These are phyloP conservation scores for Cylindroiulus punctatus DNA, from an alignment of 2,888 invertebrate species.

Conservation along the genomic window DNA sequence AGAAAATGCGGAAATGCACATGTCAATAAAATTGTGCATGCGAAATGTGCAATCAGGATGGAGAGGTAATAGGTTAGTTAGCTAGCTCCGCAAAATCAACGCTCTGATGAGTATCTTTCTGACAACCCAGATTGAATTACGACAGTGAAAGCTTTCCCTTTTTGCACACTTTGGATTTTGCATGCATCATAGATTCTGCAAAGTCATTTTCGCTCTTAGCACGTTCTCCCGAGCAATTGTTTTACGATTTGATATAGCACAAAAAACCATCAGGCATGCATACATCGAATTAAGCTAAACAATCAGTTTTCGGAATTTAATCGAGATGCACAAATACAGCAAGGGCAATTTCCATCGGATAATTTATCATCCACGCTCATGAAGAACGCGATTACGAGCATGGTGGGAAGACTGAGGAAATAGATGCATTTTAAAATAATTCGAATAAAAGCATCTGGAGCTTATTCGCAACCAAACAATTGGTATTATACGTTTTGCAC, in stretches of 20 bases:
- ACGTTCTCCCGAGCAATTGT: not conserved
- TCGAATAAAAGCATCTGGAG: too few species aligned
- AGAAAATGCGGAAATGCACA: slow-evolving; percentile 32
- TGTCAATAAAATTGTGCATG: slow-evolving; percentile 32
- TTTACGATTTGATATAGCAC: not conserved
- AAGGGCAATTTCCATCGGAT: not conserved
- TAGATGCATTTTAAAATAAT: not conserved
- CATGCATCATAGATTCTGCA: slow-evolving; percentile 25
- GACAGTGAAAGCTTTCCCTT: not conserved
- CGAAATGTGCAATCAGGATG: not conserved
- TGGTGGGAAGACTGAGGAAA: not conserved
- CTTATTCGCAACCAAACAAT: too few species aligned
- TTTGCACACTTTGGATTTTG: slow-evolving; percentile 23
- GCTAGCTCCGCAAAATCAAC: slow-evolving; percentile 21
- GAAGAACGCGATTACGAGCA: not conserved
- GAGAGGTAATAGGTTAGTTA: not conserved
- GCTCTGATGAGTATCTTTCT: slow-evolving; percentile 16
- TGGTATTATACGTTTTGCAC: too few species aligned
- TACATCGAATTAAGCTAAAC: not conserved
- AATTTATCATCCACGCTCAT: not conserved
- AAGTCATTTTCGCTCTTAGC: slow-evolving; percentile 15
- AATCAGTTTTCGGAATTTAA: slow-evolving; percentile 23
- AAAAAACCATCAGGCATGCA: slow-evolving; percentile 32
- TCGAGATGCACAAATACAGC: not conserved
- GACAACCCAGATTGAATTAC: slow-evolving; percentile 32